Conservation (phyloP, 2,888 invertebrate genomes). For the Drosophila pegasa region DNA sequence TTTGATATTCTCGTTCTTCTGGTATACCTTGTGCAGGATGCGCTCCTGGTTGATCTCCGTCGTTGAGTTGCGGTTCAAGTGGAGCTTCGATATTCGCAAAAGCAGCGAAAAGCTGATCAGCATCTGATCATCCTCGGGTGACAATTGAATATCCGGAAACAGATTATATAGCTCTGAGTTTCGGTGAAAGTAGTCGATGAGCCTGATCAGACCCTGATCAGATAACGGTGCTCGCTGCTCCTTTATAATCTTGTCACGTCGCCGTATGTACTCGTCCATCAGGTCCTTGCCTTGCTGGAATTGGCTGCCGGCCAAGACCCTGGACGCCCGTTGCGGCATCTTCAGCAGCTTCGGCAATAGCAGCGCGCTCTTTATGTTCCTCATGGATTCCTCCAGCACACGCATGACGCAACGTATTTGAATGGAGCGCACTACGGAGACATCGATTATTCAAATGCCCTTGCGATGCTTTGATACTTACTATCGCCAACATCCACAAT, state of each 20-base stretch:
- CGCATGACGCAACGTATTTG: slow-evolving; percentile 49
- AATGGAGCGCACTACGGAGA: slow-evolving; percentile 20
- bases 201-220: slow-evolving; percentile 50
- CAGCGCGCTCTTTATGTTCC: slow-evolving; percentile 45
- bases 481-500: too few relatives aligned
- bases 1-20: slow-evolving; percentile 46
- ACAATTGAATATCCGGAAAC: slow-evolving; percentile 34
- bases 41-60: slow-evolving; percentile 47
- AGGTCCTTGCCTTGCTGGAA: slow-evolving; percentile 35
- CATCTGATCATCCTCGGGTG: slow-evolving; percentile 29
- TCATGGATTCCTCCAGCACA: slow-evolving; percentile 40
- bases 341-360: slow-evolving; percentile 54
- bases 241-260: slow-evolving; percentile 37
- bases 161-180: slow-evolving; percentile 35
- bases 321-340: not conserved
- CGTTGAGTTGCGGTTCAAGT: slow-evolving; percentile 25
- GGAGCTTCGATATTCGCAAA: slow-evolving; percentile 28
- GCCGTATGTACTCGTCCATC: slow-evolving; percentile 39
- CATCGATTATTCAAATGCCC: slow-evolving; percentile 22
- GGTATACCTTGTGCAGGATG: slow-evolving; percentile 45
- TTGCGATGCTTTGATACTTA: too few relatives aligned
- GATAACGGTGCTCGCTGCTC: slow-evolving; percentile 39
- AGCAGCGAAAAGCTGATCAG: slow-evolving; percentile 43
- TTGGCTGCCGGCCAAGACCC: slow-evolving; percentile 23
- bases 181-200: slow-evolving; percentile 60